Conservation (phyloP, 2,113 vertebrate species). For the Sclerurus mexicanus region DNA sequence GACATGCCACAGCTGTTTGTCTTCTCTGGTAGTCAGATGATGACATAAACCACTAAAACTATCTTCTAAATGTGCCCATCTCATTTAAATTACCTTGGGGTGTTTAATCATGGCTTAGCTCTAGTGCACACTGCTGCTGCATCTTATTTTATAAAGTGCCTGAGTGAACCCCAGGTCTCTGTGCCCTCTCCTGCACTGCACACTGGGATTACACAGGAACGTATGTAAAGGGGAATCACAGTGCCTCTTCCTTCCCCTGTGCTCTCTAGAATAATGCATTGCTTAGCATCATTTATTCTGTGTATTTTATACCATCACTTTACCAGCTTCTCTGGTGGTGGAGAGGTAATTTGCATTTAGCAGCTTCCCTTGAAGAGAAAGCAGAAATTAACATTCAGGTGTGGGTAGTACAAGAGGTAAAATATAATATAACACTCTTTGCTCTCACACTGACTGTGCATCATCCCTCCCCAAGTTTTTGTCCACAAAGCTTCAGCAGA, state of each 20-base stretch:
- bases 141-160: background rate
- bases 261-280: background rate
- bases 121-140: background rate
- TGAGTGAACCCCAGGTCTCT: background rate
- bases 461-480: background rate
- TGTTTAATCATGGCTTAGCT: slow-evolving; percentile 53
- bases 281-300: background rate
- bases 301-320: background rate
- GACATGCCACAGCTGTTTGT: background rate
- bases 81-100: slow-evolving; percentile 30
- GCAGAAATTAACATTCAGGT: background rate
- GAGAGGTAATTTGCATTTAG: background rate
- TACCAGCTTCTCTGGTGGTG: background rate
- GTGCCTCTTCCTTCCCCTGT: background rate
- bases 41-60: background rate
- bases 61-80: background rate
- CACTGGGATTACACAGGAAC: background rate
- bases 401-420: background rate
- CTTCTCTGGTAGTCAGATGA: slow-evolving; percentile 22
- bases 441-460: background rate
- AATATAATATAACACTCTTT: background rate
- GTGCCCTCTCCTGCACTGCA: background rate
- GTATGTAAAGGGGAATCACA: background rate
- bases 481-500: background rate
- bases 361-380: background rate